These are phyloP conservation scores for Dasysyrphus albostriatus DNA, from an alignment of 2,888 invertebrate species.

Conservation along the genomic window DNA sequence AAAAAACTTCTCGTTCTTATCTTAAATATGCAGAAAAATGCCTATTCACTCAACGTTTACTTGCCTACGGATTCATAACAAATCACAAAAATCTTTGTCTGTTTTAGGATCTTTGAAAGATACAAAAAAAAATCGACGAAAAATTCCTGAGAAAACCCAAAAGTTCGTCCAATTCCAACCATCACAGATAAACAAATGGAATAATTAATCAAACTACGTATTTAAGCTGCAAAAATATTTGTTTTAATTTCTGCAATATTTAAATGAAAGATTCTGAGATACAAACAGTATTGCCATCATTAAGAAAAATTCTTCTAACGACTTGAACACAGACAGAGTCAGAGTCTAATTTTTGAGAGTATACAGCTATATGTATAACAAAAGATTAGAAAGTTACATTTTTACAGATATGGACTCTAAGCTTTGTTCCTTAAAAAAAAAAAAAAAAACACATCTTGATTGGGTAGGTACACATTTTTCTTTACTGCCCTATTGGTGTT, in stretches of 20 bases:
- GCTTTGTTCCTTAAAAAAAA: background rate
- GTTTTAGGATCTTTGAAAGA: background rate
- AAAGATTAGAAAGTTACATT: background rate
- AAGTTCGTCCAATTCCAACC: background rate
- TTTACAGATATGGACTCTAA: background rate
- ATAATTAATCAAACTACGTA: background rate
- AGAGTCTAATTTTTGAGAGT: background rate
- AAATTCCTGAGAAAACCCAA: background rate
- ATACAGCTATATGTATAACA: background rate
- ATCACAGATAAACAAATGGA: background rate
- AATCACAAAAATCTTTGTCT: no score
- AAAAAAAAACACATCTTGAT: constrained; percentile 5
- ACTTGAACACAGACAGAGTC: background rate
- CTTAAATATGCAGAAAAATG: background rate
- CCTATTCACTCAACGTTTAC: background rate
- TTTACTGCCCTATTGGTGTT: background rate
- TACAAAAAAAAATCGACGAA: background rate
- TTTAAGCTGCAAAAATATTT: constrained; percentile 1
- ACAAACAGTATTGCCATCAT: background rate
- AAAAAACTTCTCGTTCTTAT: no score
- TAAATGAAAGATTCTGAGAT: background rate
- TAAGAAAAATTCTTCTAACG: no score
- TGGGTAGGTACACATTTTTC: background rate
- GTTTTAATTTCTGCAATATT: constrained; percentile 11
- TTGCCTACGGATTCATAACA: background rate